Percentiles rank a stretch among this genome's conserved stretches.
phyloP scores from a whole-genome alignment of 1,140 invertebrate genomes.

The Ostrea edulis region DNA sequence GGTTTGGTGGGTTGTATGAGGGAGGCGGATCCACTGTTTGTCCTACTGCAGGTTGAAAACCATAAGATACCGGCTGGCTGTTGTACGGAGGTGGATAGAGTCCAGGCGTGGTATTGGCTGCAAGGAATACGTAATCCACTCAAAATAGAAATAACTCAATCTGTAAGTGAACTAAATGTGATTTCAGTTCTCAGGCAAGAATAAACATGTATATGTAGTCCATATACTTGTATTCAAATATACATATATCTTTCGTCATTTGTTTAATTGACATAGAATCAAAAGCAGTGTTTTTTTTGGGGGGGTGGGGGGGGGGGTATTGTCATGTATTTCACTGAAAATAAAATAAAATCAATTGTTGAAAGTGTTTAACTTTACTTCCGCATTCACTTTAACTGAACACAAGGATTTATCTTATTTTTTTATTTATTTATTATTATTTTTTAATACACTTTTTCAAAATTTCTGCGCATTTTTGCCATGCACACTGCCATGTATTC shows the following conservation, averaged over 20 bases:
- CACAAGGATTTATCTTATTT: no score
- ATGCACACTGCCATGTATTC: no score
- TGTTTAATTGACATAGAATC: neutral
- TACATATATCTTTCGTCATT: neutral
- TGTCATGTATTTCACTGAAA: no score
- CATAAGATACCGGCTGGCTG: neutral
- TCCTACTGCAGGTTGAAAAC: neutral
- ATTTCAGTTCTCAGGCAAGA: neutral
- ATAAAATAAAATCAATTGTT: no score
- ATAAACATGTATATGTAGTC: neutral
- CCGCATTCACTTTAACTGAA: no score
- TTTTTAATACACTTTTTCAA: no score
- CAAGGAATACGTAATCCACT: neutral
- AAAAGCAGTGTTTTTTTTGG: neutral
- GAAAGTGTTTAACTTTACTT: no score
- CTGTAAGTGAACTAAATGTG: neutral
- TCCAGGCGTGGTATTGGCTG: neutral
- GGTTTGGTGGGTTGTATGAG: neutral
- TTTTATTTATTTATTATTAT: no score
- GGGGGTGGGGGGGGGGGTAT: no score
- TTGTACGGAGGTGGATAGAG: neutral
- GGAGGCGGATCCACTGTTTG: neutral
- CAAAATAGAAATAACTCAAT: no score
- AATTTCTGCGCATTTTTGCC: no score
- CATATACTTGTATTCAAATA: neutral